Conservation (phyloP, 2,888 invertebrate genomes). For the Eilema sororculum region DNA sequence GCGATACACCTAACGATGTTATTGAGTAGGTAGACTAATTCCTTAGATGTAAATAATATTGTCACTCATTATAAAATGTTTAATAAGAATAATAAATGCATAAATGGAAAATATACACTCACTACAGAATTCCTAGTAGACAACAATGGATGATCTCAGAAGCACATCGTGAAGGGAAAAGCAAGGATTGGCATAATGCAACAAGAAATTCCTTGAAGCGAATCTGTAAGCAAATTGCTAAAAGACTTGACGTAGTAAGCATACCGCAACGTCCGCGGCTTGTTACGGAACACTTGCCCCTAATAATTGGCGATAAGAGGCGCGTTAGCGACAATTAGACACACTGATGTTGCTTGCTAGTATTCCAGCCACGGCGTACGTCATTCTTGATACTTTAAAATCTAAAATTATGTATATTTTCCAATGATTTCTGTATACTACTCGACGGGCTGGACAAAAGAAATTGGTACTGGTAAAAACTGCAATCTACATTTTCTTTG, state of each 20-base stretch:
- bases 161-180: constrained; percentile 7
- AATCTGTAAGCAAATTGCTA: constrained; percentile 29
- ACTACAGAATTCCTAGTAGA: neutral
- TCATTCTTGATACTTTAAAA: constrained; percentile 25
- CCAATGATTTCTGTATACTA: too few species aligned
- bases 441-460: too few species aligned
- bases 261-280: constrained; percentile 30
- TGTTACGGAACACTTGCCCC: constrained; percentile 51
- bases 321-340: constrained; percentile 40
- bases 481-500: too few species aligned
- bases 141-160: constrained; percentile 14
- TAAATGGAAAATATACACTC: neutral
- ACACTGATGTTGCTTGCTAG: constrained; percentile 22
- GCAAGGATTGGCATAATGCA: constrained; percentile 1
- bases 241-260: constrained; percentile 34
- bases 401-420: constrained; percentile 8
- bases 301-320: constrained; percentile 48
- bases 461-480: too few species aligned
- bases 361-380: constrained; percentile 25
- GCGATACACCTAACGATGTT: neutral
- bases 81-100: neutral
- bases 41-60: neutral
- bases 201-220: constrained; percentile 11
- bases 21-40: neutral
- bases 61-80: neutral